Conservation (phyloP, 2,888 invertebrate species). For the Rhabditoides inermis region DNA sequence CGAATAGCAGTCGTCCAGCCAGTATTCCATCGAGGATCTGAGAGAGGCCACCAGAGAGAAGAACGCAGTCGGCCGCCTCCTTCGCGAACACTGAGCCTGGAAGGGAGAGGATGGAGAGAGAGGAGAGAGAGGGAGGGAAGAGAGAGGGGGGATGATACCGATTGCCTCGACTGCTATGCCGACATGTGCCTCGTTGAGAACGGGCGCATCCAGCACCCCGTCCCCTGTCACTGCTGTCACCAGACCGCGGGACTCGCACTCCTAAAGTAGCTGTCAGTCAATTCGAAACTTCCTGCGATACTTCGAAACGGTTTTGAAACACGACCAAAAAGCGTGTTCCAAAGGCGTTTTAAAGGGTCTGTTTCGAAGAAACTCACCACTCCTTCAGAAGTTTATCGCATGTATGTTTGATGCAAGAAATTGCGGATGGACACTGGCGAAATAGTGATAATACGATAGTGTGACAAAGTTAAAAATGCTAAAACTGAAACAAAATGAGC, state of each 20-base stretch:
- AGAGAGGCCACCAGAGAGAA: slow-evolving; percentile 12
- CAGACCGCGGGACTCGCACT: background rate
- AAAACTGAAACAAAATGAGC: too few relatives aligned
- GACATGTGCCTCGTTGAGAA: slow-evolving; percentile 26
- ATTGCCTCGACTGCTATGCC: slow-evolving; percentile 27
- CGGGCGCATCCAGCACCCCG: slow-evolving; percentile 25
- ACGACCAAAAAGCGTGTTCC: too few relatives aligned
- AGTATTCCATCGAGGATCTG: slow-evolving; percentile 14
- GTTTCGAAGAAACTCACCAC: too few relatives aligned
- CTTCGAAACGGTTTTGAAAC: background rate
- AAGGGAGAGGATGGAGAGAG: background rate
- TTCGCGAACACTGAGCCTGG: slow-evolving; percentile 24
- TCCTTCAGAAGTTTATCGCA: background rate
- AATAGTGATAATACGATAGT: too few relatives aligned
- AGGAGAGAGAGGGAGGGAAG: background rate
- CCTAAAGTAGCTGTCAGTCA: too few relatives aligned
- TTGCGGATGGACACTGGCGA: too few relatives aligned
- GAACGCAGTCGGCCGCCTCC: slow-evolving; percentile 30
- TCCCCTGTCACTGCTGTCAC: slow-evolving; percentile 20
- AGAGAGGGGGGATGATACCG: slow-evolving; percentile 4
- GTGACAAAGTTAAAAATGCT: too few relatives aligned
- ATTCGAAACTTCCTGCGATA: background rate
- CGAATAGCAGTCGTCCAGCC: slow-evolving; percentile 22
- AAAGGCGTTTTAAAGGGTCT: too few relatives aligned
- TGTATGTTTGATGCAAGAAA: too few relatives aligned